phyloP scores from a whole-genome alignment of 92 coral and sea anemone species.

The Epizoanthus scotinus region DNA sequence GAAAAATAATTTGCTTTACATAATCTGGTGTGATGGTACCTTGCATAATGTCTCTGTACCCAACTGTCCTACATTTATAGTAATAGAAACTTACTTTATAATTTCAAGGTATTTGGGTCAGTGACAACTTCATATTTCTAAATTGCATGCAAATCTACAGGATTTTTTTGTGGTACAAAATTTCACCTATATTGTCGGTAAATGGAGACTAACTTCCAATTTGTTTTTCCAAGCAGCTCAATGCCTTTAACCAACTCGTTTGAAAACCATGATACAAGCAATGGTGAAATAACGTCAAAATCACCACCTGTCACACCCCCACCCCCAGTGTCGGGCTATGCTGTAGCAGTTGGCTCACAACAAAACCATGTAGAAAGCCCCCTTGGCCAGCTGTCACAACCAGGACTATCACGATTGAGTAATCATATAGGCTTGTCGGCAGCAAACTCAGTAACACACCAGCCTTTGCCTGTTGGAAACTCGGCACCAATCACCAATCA shows the following conservation, averaged over 20 bases:
- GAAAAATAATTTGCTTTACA: no score
- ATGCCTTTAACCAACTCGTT: constrained; percentile 59
- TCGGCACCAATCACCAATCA: constrained; percentile 40
- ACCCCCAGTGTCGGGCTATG: constrained; percentile 96
- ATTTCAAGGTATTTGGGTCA: no score
- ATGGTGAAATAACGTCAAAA: constrained; percentile 65
- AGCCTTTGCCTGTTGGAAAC: constrained; percentile 41
- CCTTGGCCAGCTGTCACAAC: constrained; percentile 52
- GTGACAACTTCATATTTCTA: no score
- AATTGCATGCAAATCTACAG: no score
- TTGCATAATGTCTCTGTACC: no score
- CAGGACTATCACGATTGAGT: constrained; percentile 59
- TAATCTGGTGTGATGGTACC: no score
- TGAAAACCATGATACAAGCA: constrained; percentile 84
- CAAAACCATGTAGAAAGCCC: constrained; percentile 81
- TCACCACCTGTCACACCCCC: constrained; percentile 77
- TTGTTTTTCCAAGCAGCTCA: constrained; percentile 43
- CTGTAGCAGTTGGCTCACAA: constrained; percentile 89
- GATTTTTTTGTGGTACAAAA: not conserved
- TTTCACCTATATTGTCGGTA: not conserved
- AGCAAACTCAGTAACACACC: constrained; percentile 45
- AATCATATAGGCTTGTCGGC: constrained; percentile 67
- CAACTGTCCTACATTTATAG: no score
- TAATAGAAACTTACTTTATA: no score
- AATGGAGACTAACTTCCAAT: not conserved